A percentile compares a stretch with the other conserved stretches of the same genome.
These are phyloP conservation scores for Meloe dianella DNA, from an alignment of 2,888 invertebrate genomes.

Conservation along the genomic window DNA sequence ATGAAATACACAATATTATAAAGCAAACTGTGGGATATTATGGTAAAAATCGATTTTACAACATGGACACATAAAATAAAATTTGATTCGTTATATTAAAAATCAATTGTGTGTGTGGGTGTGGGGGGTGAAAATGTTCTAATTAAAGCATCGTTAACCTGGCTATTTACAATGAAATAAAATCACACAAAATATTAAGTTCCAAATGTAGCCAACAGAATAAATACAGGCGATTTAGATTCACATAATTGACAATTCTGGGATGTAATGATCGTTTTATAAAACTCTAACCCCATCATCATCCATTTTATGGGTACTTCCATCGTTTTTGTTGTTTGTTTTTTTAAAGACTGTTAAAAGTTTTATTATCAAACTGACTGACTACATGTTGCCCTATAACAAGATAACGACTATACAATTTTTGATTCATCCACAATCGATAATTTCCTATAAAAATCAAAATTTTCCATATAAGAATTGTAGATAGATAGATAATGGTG, in stretches of 20 bases:
- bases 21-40: neutral
- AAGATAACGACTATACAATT: neutral
- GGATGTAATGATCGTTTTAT: neutral
- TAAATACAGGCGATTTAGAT: neutral
- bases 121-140: no score
- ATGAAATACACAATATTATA: neutral
- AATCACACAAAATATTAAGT: neutral
- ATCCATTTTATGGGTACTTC: neutral
- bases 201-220: neutral
- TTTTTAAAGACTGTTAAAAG: conserved; percentile 5
- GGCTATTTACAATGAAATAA: neutral
- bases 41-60: conserved; percentile 1
- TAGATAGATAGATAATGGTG: no score
- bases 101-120: no score
- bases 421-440: neutral
- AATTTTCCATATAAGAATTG: neutral
- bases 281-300: conserved; percentile 2
- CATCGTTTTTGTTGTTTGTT: neutral
- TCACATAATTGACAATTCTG: conserved; percentile 5
- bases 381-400: conserved; percentile 2
- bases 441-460: neutral
- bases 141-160: no score
- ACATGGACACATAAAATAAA: no score
- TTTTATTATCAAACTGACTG: neutral
- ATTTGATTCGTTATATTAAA: no score